Evolutionary conservation across 2,888 invertebrate genomes (phyloP), one percentile per base, ranked within the genome.

Genomic region (Idaea straminata): DNA sequence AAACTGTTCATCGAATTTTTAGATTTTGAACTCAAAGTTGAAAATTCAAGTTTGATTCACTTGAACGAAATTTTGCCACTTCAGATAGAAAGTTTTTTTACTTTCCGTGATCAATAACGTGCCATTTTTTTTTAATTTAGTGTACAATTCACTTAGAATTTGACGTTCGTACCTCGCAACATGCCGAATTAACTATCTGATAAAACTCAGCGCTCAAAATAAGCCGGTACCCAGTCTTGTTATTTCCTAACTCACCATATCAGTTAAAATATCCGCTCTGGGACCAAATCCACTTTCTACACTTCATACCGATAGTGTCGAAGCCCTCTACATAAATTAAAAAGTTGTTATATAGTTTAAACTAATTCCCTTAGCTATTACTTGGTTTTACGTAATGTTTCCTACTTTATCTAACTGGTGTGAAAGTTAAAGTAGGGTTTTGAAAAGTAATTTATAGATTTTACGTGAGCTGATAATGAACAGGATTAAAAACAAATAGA

Each of bases 311-410:
- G 13, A 10, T 47, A 47, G 47, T 13, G 47, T 47, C 47, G 13
- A 13, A 47, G 47, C 47, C 47, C 47, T 47, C 47, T 47, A 47
- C 47, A 47, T 47, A 10, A 47, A 47, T 35, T 59, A 59, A 15
- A n/a, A 59, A 57, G 63, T 69, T 67, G 69, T 25, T 57, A 25
- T 5, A 34, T 77, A 70, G 4, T 47, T 13, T 47, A 13, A 13
- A 47, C 10, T 5, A 47, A 47, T 47, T 47, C 47, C 47, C 47
- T 47, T 47, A 7, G 13, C 13, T 6, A 3, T 10, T 47, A 25
- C 25, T 25, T 25, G 25, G 25, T 47, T 47, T 47, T 7, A 47
- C 10, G 47, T 47, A 47, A 47, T 47, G 47, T 47, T n/a, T n/a
- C n/a, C n/a, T 25, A 25, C 25, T 25, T 25, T 25, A 25, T 25